phyloP scores from a whole-genome alignment of 2,113 vertebrate species.

The Siniperca knerii region DNA sequence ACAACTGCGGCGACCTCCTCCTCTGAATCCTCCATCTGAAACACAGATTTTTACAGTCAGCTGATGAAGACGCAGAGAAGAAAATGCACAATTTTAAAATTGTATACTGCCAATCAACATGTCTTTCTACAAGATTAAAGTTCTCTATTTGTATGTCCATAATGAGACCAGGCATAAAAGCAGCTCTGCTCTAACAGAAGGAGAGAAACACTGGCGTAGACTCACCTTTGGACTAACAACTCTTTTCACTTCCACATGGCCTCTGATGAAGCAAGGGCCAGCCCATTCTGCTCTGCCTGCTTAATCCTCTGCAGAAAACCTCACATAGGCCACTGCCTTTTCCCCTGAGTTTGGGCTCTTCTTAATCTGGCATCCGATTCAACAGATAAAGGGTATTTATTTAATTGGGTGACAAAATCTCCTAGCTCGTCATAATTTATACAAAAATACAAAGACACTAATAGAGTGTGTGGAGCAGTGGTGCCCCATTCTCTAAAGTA shows the following conservation, averaged over 20 bases:
- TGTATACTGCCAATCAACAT: neutral
- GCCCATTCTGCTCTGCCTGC: conserved; percentile 66
- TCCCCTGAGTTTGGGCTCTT: neutral
- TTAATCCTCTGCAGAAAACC: conserved; percentile 64
- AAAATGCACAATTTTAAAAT: neutral
- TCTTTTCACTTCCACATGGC: conserved; percentile 56
- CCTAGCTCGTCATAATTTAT: neutral
- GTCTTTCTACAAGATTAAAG: neutral
- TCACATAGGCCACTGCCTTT: conserved; percentile 58
- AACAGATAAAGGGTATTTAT: neutral
- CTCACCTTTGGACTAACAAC: conserved; percentile 73
- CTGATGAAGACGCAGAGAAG: neutral
- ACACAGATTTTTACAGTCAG: conserved; percentile 11
- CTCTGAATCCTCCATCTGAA: conserved; percentile 29
- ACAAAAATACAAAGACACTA: neutral
- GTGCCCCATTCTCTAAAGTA: conserved; percentile 73
- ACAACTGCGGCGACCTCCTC: fast-evolving
- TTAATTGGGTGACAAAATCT: neutral
- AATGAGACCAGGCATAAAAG: neutral
- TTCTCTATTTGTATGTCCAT: neutral
- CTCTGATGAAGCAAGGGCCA: conserved; percentile 66
- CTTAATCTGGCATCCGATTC: conserved; percentile 54
- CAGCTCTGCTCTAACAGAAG: neutral
- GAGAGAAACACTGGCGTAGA: neutral
- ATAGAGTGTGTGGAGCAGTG: conserved; percentile 11